Evolutionary conservation across 2,888 invertebrate genomes (phyloP).

Genomic region (Acholoe squamosa): DNA sequence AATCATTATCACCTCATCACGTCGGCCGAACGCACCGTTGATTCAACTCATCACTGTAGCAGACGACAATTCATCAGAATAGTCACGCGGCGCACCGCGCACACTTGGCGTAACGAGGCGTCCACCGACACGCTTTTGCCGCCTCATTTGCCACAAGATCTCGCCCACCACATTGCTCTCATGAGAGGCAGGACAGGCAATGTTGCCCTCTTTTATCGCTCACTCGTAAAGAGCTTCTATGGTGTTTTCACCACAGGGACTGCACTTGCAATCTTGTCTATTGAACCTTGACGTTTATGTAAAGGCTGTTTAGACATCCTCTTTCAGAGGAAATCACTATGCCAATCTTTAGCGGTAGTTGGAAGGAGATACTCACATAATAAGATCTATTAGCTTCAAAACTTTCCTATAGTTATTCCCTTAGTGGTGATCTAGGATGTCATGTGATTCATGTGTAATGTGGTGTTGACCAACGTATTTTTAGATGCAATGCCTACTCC

Average conservation of each 20-base stretch:
- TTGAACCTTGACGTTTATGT: neutral
- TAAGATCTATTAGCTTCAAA: no score
- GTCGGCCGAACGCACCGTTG: neutral
- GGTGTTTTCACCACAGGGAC: neutral
- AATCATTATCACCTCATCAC: constrained; percentile 50
- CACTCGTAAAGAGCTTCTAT: neutral
- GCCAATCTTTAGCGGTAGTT: no score
- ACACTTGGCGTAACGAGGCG: constrained; percentile 24
- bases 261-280: neutral
- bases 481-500: no score
- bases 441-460: no score
- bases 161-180: constrained; percentile 30
- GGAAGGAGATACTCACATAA: no score
- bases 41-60: constrained; percentile 31
- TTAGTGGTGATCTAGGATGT: no score
- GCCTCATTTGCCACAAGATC: constrained; percentile 28
- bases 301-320: neutral
- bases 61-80: constrained; percentile 7
- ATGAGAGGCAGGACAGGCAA: constrained; percentile 7
- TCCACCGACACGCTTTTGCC: neutral
- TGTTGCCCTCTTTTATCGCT: neutral
- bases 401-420: no score
- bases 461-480: no score
- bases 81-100: neutral
- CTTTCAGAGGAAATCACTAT: neutral